Evolutionary conservation across 2,113 vertebrate genomes (phyloP), one percentile per base, ranked within the genome.

Genomic region (Limnothrissa miodon): DNA sequence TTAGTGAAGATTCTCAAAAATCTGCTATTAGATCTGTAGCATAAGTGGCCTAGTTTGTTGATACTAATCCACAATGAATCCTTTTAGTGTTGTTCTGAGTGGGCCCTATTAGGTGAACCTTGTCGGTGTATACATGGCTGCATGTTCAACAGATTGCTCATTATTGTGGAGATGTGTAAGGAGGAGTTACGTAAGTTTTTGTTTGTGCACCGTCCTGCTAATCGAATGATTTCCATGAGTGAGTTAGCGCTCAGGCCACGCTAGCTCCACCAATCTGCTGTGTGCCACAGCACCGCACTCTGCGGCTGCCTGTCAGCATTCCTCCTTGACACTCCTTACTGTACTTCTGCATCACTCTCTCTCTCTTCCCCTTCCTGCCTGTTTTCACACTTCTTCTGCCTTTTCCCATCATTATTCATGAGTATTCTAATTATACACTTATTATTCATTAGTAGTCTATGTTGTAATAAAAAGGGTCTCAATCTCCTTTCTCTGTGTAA

Each of bases 161-260:
- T 48, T 84, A 70, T 51, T n/a, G 79, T 39, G 23, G 66, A 78
- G 80, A 81, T 84, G 80, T 62, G 39, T 51, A 74, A 74, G 66
- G 66, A 74, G 66, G 59, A 21, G 56, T 84, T 84, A 78, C 51
- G 33, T 85, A 82, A 85, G 62, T 46, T 48, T 85, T 85, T 62
- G 66, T 74, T 74, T 74, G 66, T 85, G 84, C 45, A 82, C 42
- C 78, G 81, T 79, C 80, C 10, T 6, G 6, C 84, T 62, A 85
- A 82, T 82, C 42, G 11, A 85, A 85, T 85, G 70, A 82, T 85
- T 51, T 82, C 84, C 84, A 85, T 82, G 84, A 85, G 80, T 66
- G 84, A 85, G 29, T 79, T 29, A 78, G 29, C 9, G 62, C 13
- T 29, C 29, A 48, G 25, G 56, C 74, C 39, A 39, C 80, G 23